These are phyloP conservation scores for Ceratina australensis DNA, from an alignment of 1,140 invertebrate genomes.

Conservation along the genomic window DNA sequence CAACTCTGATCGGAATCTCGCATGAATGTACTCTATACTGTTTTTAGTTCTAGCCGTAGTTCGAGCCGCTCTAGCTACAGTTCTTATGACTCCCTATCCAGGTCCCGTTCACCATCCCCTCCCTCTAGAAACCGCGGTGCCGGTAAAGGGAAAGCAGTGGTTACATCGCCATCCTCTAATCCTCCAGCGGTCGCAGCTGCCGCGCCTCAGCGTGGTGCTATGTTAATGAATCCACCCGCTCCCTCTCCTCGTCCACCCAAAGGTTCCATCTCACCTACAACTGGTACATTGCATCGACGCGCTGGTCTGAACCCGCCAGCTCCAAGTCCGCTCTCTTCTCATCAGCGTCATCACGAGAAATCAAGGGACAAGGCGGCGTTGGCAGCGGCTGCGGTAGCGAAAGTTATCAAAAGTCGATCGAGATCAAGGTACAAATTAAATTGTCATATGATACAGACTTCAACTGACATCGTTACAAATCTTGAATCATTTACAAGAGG, in stretches of 20 bases:
- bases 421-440: slow-evolving; percentile 72
- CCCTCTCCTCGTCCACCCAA: slow-evolving; percentile 79
- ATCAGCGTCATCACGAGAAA: slow-evolving; percentile 74
- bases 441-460: too few species aligned
- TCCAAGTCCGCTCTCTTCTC: slow-evolving; percentile 70
- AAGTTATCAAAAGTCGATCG: slow-evolving; percentile 77
- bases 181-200: slow-evolving; percentile 55
- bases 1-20: slow-evolving; percentile 4
- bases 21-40: slow-evolving; percentile 50
- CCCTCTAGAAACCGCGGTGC: slow-evolving; percentile 73
- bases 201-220: slow-evolving; percentile 77
- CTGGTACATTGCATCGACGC: slow-evolving; percentile 73
- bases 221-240: slow-evolving; percentile 86
- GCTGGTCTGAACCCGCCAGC: slow-evolving; percentile 77
- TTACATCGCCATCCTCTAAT: slow-evolving; percentile 65
- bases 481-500: background rate
- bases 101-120: slow-evolving; percentile 80
- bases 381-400: slow-evolving; percentile 75
- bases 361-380: slow-evolving; percentile 73
- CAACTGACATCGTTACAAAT: too few species aligned
- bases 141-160: slow-evolving; percentile 71
- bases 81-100: slow-evolving; percentile 81
- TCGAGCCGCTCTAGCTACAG: slow-evolving; percentile 80
- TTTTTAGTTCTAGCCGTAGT: slow-evolving; percentile 80
- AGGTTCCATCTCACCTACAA: slow-evolving; percentile 74